A percentile compares a stretch with the other conserved stretches of the same genome.
Evolutionary conservation across 2,797 vertebrate genomes (phyloP).

Genomic region (Cynodonichthys magdalenae): DNA sequence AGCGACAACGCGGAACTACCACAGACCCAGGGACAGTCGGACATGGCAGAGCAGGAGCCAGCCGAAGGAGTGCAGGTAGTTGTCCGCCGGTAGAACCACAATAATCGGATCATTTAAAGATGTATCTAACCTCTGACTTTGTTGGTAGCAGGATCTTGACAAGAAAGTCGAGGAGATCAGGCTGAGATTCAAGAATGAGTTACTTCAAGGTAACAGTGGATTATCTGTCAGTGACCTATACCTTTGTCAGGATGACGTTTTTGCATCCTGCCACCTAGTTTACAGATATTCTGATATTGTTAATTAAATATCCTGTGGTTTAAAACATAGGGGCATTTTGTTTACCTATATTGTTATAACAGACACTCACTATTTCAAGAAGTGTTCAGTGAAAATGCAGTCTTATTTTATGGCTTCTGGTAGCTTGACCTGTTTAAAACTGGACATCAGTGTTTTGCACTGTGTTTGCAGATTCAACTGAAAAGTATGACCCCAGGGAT

Average conservation of each 20-base stretch:
- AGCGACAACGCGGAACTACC: slow-evolving; percentile 43
- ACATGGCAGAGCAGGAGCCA: slow-evolving; percentile 80
- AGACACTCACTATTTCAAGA: slow-evolving; percentile 18
- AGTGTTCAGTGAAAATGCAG: background rate
- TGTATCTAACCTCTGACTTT: slow-evolving; percentile 38
- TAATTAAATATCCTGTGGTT: background rate
- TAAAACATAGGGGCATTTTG: slow-evolving; percentile 17
- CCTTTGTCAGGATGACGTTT: too few species aligned
- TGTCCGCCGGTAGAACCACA: background rate
- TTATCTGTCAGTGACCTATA: slow-evolving; percentile 12
- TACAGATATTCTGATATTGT: background rate
- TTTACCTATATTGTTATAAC: slow-evolving; percentile 37
- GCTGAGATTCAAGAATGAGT: slow-evolving; percentile 89
- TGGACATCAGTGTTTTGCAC: background rate
- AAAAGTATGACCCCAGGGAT: slow-evolving; percentile 93
- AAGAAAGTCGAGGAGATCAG: slow-evolving; percentile 86
- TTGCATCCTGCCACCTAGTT: background rate
- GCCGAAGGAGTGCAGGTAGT: slow-evolving; percentile 77
- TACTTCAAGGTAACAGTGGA: slow-evolving; percentile 83
- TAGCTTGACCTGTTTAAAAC: background rate
- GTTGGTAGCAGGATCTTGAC: slow-evolving; percentile 80
- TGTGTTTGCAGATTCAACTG: slow-evolving; percentile 82
- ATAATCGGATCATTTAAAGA: background rate
- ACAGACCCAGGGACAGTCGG: slow-evolving; percentile 38
- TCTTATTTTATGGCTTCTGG: background rate